A percentile compares a stretch with the other conserved stretches of the same genome.
phyloP scores from a whole-genome alignment of 2,113 vertebrate genomes.

The Gymnocephalus cernua region DNA sequence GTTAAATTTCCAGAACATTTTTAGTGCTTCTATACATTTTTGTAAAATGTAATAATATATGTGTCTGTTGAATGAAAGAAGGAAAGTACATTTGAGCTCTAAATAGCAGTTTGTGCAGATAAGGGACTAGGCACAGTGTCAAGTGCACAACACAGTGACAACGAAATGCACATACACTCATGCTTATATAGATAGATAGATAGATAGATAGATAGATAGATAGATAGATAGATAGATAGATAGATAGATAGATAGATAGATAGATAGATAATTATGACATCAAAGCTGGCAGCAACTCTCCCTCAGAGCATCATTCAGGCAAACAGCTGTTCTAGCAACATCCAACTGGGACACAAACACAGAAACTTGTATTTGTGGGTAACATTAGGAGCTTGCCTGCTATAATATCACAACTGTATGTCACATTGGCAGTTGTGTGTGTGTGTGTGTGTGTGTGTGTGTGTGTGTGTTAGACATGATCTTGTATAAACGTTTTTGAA shows the following conservation, averaged over 20 bases:
- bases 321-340: conserved; percentile 64
- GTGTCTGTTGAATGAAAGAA: too few relatives aligned
- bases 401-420: background rate
- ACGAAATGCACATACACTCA: too few relatives aligned
- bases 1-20: too few relatives aligned
- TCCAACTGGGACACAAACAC: conserved; percentile 51
- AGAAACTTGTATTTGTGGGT: conserved; percentile 24
- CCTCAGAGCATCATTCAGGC: conserved; percentile 66
- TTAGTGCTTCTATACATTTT: too few relatives aligned
- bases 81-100: too few relatives aligned
- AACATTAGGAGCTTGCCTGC: background rate
- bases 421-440: conserved; percentile 11
- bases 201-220: conserved; percentile 22
- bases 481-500: background rate
- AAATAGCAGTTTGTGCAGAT: background rate
- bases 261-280: conserved; percentile 61
- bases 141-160: background rate
- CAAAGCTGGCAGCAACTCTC: conserved; percentile 61
- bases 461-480: background rate
- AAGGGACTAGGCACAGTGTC: background rate
- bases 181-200: background rate
- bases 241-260: conserved; percentile 46
- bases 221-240: conserved; percentile 43
- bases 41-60: too few relatives aligned
- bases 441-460: conserved; percentile 9